Evolutionary conservation across 2,113 vertebrate species (phyloP), one percentile per base, ranked within the genome.

Genomic region (Anhinga anhinga): DNA sequence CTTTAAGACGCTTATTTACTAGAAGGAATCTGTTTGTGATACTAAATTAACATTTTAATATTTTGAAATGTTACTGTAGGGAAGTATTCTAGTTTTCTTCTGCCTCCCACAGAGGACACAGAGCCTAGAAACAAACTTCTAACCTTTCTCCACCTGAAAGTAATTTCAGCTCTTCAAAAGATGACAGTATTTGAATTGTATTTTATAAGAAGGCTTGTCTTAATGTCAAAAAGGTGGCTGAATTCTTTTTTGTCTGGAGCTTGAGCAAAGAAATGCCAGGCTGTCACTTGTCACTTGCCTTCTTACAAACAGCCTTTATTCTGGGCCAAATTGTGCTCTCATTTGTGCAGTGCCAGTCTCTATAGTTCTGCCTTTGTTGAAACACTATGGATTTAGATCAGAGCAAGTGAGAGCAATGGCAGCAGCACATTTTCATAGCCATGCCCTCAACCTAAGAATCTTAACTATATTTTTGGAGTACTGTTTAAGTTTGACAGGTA

Each of bases 121-220:
- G 71, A 59, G 47, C 53, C 70, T 90, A 84, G 81, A 76, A 85
- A 55, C 58, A 94, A 95, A 94, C 74, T 88, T 97, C 95, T 97
- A 79, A 95, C 92, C 86, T 97, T 86, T 85, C 63, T 56, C 94
- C 92, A 78, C 92, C 66, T 93, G 87, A 94, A 97, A 95, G 82
- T 96, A 97, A 97, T 97, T 96, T 95, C 95, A 98, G 94, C 86
- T 94, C 95, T 93, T 93, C 83, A 92, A 96, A 93, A 96, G 90
- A 96, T 97, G 97, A 97, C 94, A 97, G 82, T 82, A 96, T 97
- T 97, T 97, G 94, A 96, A 96, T 97, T 97, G 92, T 91, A 95
- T 95, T 93, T 88, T 90, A 91, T 88, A 94, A 91, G 88, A 95
- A 96, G 91, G 86, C 92, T 93, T 92, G 73, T 76, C 67, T 93